Base-by-base conservation (phyloP, 1,140 invertebrate species). In the Trichonephila clavipes region DNA sequence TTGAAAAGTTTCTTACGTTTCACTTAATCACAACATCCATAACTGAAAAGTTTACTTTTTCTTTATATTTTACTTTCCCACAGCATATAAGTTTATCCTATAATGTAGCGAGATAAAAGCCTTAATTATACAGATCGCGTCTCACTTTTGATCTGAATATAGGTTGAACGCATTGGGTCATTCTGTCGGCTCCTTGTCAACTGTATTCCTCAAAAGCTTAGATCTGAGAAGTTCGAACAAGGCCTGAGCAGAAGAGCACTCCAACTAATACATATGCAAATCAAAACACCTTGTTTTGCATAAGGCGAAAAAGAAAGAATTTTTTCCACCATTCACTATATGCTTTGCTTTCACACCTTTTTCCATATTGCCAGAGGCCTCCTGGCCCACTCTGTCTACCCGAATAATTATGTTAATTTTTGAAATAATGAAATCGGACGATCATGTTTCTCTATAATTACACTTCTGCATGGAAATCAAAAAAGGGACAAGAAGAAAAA, bases 361-460 rank as follows among this genome's bases (percentile, higher is more conserved):
- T 51, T 16, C 72, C 34, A 34, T 34, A 19, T 77, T 28, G 72
- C 72, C 72, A 18, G 34, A 77, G 72, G 72, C 28, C 34, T 77
- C 28, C 14, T 77, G 28, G 72, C 72, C 72, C 72, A 77, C 72
- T 77, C 66, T 69, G 10, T 69, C 64, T 24, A 24, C n/a, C 72
- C 28, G 28, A 28, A 77, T 28, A 77, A 77, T 77, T 77, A 77
- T 77, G 72, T 77, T 77, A 77, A 77, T 77, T 77, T 77, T 19
- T 77, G 72, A 77, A 77, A 77, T 77, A 77, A 51, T 24, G 66
- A 69, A 69, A 69, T 69, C 72, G 34, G 18, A 34, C 28, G 72
- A 77, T 77, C 72, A 28, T 77, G 72, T 77, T 77, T 77, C 72
- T 34, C 72, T 77, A 77, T 77, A 77, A 77, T 77, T 77, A 77